Evolutionary conservation across 2,888 invertebrate genomes (phyloP), one percentile per base, ranked within the genome.

Genomic region (Hypselothyrea guttata): DNA sequence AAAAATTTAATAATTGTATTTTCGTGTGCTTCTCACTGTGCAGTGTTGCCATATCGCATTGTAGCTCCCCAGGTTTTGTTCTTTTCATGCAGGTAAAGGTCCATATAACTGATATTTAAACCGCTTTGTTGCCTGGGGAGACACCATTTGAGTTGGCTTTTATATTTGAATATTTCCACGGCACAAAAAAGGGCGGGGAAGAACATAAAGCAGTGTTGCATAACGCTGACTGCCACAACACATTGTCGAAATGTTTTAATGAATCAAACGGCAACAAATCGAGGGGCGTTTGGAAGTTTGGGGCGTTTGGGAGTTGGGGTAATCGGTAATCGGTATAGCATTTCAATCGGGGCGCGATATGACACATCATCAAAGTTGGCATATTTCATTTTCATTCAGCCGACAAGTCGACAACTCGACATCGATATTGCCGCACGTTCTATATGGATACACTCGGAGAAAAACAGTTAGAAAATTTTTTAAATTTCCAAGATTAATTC

Each of bases 281-380:
- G 12, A 15, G 47, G 47, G 44, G 42, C 38, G 44, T 8, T 18
- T 13, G 37, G 30, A 16, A 28, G 40, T 11, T 31, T 8, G 28
- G 33, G 15, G 34, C 31, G 42, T 15, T 16, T 31, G 7, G 34
- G 11, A 40, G 18, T 15, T 13, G 11, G 9, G 47, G 47, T 34
- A 49, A 44, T 44, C 34, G 53, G 13, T 13, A 47, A 35, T 51
- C 51, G 62, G 46, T 22, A 42, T 77, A 64, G 83, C 59, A 78
- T 82, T 77, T 77, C 83, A 77, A 82, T 75, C 67, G 22, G 22
- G 22, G 76, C 15, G 38, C 72, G 45, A 68, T 78, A 71, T 83
- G 76, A 79, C 81, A 83, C 78, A 84, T 84, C 85, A 82, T 84
- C 83, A 79, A 82, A 71, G 71, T 69, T 79, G 78, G 75, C 82